phyloP scores from a whole-genome alignment of 2,113 vertebrate genomes.

The Isurus oxyrinchus region DNA sequence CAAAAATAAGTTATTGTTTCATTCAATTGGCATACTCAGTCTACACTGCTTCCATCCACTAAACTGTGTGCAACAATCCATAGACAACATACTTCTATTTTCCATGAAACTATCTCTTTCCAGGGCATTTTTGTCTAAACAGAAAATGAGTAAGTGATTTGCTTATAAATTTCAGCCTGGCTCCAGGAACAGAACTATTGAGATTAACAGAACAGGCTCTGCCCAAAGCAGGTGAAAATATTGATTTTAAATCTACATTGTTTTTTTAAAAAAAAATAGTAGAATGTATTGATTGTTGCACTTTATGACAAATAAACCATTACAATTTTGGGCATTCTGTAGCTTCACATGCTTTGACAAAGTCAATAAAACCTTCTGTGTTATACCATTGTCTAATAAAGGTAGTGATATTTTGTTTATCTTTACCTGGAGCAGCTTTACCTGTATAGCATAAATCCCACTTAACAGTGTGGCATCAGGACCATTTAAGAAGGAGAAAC shows the following conservation, averaged over 20 bases:
- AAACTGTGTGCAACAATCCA: neutral
- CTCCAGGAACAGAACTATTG: neutral
- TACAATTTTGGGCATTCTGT: slow-evolving; percentile 31
- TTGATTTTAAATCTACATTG: slow-evolving; percentile 25
- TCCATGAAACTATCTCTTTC: neutral
- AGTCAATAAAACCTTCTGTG: neutral
- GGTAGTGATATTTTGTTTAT: neutral
- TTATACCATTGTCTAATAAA: neutral
- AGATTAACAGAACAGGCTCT: neutral
- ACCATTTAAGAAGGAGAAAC: neutral
- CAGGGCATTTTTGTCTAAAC: neutral
- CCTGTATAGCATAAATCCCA: neutral
- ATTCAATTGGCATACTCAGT: neutral
- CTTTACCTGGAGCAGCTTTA: neutral
- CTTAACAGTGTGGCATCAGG: neutral
- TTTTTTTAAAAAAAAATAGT: neutral
- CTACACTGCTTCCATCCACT: neutral
- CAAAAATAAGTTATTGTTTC: neutral
- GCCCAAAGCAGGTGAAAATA: neutral
- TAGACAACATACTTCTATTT: neutral
- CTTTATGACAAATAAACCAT: slow-evolving; percentile 21
- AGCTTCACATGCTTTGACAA: slow-evolving; percentile 20
- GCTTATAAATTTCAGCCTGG: neutral
- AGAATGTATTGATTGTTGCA: slow-evolving; percentile 24
- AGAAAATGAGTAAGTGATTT: neutral